Conservation (phyloP, 2,888 invertebrate genomes). For the Xestoiulus laeticollis region DNA sequence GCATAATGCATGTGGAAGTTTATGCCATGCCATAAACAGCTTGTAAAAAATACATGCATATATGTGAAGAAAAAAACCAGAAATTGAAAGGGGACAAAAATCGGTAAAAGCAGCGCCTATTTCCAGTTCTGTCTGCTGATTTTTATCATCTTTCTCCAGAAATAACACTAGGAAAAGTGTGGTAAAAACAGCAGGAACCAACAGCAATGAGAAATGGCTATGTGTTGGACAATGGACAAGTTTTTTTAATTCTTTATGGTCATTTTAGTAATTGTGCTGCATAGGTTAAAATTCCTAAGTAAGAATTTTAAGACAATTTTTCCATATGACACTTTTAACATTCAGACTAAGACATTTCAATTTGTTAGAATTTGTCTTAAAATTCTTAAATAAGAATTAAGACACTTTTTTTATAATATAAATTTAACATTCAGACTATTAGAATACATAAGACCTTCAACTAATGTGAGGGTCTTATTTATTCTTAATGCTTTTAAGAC, state of each 20-base stretch:
- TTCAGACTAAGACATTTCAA: no score
- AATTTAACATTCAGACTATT: no score
- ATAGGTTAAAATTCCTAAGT: no score
- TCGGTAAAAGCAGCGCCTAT: not conserved
- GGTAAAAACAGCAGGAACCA: not conserved
- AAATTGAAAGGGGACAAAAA: not conserved
- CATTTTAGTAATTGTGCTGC: no score
- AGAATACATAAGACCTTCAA: no score
- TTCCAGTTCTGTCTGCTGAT: not conserved
- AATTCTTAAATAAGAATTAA: no score
- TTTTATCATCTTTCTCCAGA: not conserved
- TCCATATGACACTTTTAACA: no score
- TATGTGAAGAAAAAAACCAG: not conserved
- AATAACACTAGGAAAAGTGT: not conserved
- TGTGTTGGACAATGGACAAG: constrained; percentile 3
- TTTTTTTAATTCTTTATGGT: not conserved
- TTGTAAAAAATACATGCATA: not conserved
- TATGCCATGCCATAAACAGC: not conserved
- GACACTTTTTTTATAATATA: no score
- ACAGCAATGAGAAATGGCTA: not conserved
- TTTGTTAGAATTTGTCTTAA: no score
- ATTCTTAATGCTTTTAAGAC: no score
- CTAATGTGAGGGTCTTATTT: no score
- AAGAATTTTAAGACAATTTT: no score
- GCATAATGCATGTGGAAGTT: not conserved